Base-by-base conservation (phyloP, 2,888 invertebrate species). In the Thalpophila matura region DNA sequence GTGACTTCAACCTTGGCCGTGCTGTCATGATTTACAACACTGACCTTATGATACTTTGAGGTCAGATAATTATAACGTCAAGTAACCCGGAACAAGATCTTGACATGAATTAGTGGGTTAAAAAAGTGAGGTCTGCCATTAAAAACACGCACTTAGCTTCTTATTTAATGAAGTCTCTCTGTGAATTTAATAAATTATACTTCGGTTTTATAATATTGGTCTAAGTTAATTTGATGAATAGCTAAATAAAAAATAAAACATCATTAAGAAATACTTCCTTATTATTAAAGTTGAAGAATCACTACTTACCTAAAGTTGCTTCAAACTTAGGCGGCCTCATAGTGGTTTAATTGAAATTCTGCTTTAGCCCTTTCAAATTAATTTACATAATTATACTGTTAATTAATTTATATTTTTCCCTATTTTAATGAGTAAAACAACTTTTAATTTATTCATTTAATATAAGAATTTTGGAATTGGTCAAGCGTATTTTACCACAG, bases 31-130 rank as follows among this genome's bases (percentile, higher is more conserved):
- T 89, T 87, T 86, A 86, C 81, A 76, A 67, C 50, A 66, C 77
- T 87, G 87, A 86, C 88, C 89, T 91, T 89, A 81, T 77, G 74
- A 62, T 76, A 69, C 63, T 80, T 61, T 84, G 81, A 91, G 87
- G 87, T 87, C 88, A 87, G 79, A 70, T 89, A 89, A 90, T 91
- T 90, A 86, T 85, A 84, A 80, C 79, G 84, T 88, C 88, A 82
- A 83, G 60, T 74, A 54, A 88, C 89, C 87, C 92, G 92, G 93
- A 93, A 93, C 87, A 82, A 79, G 79, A 63, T 85, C 72, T 79
- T 59, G 73, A 85, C 85, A 84, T 81, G 84, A 86, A 86, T 85
- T 81, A 83, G 80, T 86, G 86, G 80, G 74, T 85, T 80, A 61
- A 82, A 83, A 80, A 79, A 90, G 90, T 92, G 91, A 92, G 87